A percentile compares a stretch with the other conserved stretches of the same genome.
These are phyloP conservation scores for Lichenostomus cassidix DNA, from an alignment of 2,113 vertebrate genomes.

Conservation along the genomic window DNA sequence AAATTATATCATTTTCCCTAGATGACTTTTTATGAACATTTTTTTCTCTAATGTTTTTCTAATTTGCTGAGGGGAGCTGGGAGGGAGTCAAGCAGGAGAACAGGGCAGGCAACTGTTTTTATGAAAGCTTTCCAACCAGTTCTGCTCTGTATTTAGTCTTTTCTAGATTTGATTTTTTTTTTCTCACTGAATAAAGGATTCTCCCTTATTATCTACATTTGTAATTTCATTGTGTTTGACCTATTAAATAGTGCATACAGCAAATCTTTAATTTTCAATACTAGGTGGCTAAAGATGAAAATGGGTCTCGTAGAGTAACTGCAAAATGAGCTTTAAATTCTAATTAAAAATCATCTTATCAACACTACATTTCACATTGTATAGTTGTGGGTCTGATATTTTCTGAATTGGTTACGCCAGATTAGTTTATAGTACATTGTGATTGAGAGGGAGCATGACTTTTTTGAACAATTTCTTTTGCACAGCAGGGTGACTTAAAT, in stretches of 20 bases:
- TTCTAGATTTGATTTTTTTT: not conserved
- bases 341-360: conserved; percentile 38
- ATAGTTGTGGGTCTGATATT: conserved; percentile 15
- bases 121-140: not conserved
- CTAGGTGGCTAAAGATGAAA: not conserved
- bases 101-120: not conserved
- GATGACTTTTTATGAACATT: not conserved
- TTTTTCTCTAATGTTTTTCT: not conserved
- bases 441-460: not conserved
- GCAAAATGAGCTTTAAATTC: conserved; percentile 29
- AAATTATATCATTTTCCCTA: rapidly evolving
- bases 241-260: not conserved
- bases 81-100: not conserved
- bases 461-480: conserved; percentile 10
- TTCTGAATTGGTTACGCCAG: not conserved
- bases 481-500: conserved; percentile 18
- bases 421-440: conserved; percentile 6
- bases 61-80: not conserved
- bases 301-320: not conserved
- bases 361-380: conserved; percentile 7
- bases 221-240: conserved; percentile 1
- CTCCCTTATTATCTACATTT: not conserved
- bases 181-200: not conserved
- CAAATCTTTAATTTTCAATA: not conserved
- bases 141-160: not conserved